Percentiles rank a stretch among this genome's conserved stretches.
Conservation (phyloP, 2,797 vertebrate species). For the Aphelocoma californica region DNA sequence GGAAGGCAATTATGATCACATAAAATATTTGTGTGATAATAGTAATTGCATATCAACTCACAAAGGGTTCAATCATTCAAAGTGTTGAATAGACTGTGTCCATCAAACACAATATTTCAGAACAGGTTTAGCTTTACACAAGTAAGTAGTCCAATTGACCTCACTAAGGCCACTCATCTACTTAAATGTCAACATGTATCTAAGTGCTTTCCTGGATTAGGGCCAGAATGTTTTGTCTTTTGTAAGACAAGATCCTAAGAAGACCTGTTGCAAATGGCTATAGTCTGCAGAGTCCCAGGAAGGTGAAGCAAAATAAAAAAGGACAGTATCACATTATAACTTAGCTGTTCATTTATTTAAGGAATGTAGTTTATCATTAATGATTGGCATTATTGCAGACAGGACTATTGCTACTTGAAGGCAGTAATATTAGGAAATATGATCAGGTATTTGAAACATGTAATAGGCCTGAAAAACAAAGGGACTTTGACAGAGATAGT, state of each 20-base stretch:
- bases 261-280: slow-evolving; percentile 30
- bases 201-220: slow-evolving; percentile 65
- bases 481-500: background rate
- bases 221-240: slow-evolving; percentile 56
- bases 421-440: background rate
- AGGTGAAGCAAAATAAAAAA: background rate
- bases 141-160: slow-evolving; percentile 52
- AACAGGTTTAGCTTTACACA: slow-evolving; percentile 41
- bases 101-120: slow-evolving; percentile 12
- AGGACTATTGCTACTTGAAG: background rate
- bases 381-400: background rate
- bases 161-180: slow-evolving; percentile 51
- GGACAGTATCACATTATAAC: background rate
- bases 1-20: background rate
- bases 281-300: background rate
- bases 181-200: slow-evolving; percentile 65
- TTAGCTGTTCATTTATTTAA: background rate
- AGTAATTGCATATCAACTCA: background rate
- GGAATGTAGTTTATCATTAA: background rate
- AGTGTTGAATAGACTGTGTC: background rate
- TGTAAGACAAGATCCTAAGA: slow-evolving; percentile 10
- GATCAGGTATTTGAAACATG: background rate
- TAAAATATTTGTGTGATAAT: background rate
- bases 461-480: background rate
- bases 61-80: background rate